phyloP scores from a whole-genome alignment of 2,113 vertebrate genomes.

The Chlorocebus sabaeus region DNA sequence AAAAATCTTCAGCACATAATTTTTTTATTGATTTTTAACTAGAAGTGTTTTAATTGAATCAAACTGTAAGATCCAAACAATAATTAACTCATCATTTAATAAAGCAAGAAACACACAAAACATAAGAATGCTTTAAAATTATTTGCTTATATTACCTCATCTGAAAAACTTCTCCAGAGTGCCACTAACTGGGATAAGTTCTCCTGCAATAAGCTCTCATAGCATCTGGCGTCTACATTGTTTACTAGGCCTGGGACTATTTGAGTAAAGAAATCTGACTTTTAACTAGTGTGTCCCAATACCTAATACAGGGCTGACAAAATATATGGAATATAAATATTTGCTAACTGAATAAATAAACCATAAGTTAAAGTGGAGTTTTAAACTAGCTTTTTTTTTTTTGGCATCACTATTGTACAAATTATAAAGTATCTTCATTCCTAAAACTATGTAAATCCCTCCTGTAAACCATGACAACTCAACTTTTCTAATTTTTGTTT shows the following conservation, averaged over 20 bases:
- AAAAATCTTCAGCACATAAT: background rate
- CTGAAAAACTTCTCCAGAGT: background rate
- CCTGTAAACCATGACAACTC: background rate
- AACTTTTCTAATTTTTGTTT: background rate
- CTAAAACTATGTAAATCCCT: background rate
- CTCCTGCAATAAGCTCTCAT: background rate
- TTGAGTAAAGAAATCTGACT: background rate
- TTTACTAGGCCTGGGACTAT: background rate
- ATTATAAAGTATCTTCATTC: background rate
- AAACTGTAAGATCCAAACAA: background rate
- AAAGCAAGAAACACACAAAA: background rate
- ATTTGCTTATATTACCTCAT: background rate
- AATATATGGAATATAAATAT: background rate
- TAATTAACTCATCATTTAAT: background rate
- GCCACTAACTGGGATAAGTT: fast-evolving
- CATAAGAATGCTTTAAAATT: background rate
- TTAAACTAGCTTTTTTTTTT: background rate
- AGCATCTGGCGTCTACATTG: background rate
- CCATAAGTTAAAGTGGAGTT: background rate
- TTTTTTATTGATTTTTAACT: background rate
- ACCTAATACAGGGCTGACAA: background rate
- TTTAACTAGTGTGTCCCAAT: background rate
- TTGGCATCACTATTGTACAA: background rate
- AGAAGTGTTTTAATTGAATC: background rate
- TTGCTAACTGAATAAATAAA: background rate